Conservation (phyloP, 2,113 vertebrate species). For the Channa argus region DNA sequence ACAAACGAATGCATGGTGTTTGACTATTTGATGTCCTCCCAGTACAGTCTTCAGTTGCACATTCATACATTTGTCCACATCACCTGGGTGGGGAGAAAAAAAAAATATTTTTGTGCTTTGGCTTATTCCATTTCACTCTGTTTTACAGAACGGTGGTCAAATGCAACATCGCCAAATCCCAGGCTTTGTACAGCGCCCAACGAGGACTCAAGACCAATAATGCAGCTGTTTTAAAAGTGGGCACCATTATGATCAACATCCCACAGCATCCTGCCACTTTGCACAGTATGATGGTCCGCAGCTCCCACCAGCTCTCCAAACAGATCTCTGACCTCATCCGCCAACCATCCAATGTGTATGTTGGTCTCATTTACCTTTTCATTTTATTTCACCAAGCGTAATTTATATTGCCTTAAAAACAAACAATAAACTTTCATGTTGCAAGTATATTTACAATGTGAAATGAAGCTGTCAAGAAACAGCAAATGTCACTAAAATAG, state of each 20-base stretch:
- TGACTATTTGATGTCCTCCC: conserved; percentile 30
- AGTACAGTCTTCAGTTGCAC: not conserved
- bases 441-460: not conserved
- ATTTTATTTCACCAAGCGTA: not conserved
- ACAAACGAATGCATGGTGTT: conserved; percentile 52
- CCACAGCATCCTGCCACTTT: conserved; percentile 97
- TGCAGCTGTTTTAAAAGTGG: conserved; percentile 95
- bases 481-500: not conserved
- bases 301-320: conserved; percentile 98
- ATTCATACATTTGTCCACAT: conserved; percentile 7
- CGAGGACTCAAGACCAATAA: conserved; percentile 95
- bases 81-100: not conserved
- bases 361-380: conserved; percentile 1
- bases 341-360: conserved; percentile 92
- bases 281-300: conserved; percentile 99
- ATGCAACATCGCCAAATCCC: conserved; percentile 98
- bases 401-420: not conserved
- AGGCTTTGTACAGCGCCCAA: conserved; percentile 97
- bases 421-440: not conserved
- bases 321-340: conserved; percentile 99
- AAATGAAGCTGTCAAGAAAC: not conserved
- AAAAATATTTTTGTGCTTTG: rapidly evolving
- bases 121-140: conserved; percentile 2
- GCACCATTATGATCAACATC: conserved; percentile 97
- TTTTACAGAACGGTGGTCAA: conserved; percentile 96